Base-by-base conservation (phyloP, 1,140 invertebrate species). In the Proales similis region DNA sequence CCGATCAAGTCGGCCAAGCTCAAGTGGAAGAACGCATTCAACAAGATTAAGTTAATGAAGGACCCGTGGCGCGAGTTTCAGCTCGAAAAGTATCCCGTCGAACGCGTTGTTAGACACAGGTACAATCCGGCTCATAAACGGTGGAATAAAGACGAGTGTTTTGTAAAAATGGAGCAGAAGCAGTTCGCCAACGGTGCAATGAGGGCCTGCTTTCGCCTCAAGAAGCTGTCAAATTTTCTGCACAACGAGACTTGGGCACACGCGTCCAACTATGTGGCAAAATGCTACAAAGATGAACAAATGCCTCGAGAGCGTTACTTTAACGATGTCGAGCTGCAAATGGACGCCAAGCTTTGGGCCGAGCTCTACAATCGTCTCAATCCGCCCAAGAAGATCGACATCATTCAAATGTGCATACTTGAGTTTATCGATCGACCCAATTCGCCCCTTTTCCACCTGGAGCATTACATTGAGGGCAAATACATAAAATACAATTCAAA, bases 401-500 rank as follows among this genome's bases (percentile, higher is more conserved):
- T 82, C 42, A 78, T 82, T 63, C 80, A 82, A 69, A 81, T 82
- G 79, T 79, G 74, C 49, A 72, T 82, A 7, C 65, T 82, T 22
- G 80, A 82, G 66, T 79, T 82, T 66, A 70, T 70, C 4, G 51
- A 57, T 11, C 79, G 74, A 1, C 5, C 36, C 20, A 42, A 26
- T 7, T 57, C 51, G 1, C 81, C 79, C 5, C 65, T 81, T 3
- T 82, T 72, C 68, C 81, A 82, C 65, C 68, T 82, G 48, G 81
- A 82, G 67, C 81, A 82, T 66, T 82, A 74, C 67, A 82, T 82
- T 46, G 80, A 53, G 65, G 81, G 81, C 12, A 68, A 81, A 26
- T 82, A 82, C 67, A 78, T 81, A 57, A 82, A 82, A 68, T 82
- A 82, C 69, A 82, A 82, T 68, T 81, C 80, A 6, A 82, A 82